Conservation (phyloP, 2,888 invertebrate species). For the Coleophora flavipennella region DNA sequence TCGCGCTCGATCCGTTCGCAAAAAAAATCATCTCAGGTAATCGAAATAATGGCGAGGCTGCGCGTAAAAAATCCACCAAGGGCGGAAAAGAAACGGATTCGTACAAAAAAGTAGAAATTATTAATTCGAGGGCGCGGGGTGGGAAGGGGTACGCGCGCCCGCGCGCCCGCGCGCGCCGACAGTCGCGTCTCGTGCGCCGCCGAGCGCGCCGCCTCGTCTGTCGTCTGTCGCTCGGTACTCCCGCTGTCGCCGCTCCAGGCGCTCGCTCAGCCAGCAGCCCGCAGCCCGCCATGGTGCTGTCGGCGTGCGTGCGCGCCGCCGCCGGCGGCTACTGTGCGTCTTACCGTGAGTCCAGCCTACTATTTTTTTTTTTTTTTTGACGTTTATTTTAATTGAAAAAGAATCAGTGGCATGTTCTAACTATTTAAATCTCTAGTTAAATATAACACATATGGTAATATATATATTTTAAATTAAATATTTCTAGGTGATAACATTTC, state of each 20-base stretch:
- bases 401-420: too few species aligned
- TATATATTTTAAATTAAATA: too few species aligned
- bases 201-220: slow-evolving; percentile 12
- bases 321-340: slow-evolving; percentile 42
- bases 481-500: too few species aligned
- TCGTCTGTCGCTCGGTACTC: slow-evolving; percentile 8
- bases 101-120: slow-evolving; percentile 59
- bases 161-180: slow-evolving; percentile 9
- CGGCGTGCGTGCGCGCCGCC: slow-evolving; percentile 59
- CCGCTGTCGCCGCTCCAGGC: too few species aligned
- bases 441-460: too few species aligned
- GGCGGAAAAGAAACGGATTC: slow-evolving; percentile 71
- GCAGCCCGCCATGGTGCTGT: slow-evolving; percentile 44
- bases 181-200: slow-evolving; percentile 11
- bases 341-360: slow-evolving; percentile 46
- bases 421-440: too few species aligned
- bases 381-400: too few species aligned
- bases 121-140: slow-evolving; percentile 53
- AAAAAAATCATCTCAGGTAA: slow-evolving; percentile 68
- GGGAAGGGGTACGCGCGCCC: slow-evolving; percentile 17
- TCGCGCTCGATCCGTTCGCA: slow-evolving; percentile 46
- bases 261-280: slow-evolving; percentile 5
- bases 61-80: slow-evolving; percentile 70
- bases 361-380: background rate
- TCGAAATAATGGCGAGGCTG: slow-evolving; percentile 63